Conservation (phyloP, 2,797 vertebrate species). For the Pangasius macronema region DNA sequence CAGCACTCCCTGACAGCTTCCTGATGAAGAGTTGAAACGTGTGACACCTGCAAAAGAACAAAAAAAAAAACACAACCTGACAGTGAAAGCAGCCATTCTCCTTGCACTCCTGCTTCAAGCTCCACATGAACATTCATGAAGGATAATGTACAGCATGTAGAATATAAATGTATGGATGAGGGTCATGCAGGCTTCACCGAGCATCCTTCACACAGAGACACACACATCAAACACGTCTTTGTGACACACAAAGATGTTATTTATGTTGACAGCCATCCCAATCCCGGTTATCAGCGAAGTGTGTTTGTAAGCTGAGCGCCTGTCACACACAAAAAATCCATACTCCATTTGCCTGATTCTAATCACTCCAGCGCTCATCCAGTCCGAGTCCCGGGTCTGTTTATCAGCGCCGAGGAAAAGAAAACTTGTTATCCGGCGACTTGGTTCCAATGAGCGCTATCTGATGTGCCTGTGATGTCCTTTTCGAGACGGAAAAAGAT, state of each 20-base stretch:
- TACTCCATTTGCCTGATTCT: conserved; percentile 56
- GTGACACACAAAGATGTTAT: conserved; percentile 21
- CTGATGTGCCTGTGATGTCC: conserved; percentile 66
- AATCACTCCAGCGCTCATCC: conserved; percentile 45
- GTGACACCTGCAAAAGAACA: not conserved
- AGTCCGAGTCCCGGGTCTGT: conserved; percentile 44
- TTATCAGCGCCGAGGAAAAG: conserved; percentile 53
- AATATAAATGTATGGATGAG: not conserved
- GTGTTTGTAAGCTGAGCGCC: conserved; percentile 27
- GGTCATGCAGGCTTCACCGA: not conserved
- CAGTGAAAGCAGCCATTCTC: not conserved
- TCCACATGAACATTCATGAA: not conserved
- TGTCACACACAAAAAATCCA: conserved; percentile 52
- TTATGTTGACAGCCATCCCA: conserved; percentile 19
- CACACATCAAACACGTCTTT: not conserved
- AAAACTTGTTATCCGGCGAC: conserved; percentile 51
- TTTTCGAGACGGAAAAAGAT: not conserved
- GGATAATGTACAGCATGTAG: not conserved
- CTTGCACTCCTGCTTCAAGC: not conserved
- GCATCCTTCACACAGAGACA: not conserved
- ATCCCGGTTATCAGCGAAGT: conserved; percentile 28
- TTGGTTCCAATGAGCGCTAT: conserved; percentile 58
- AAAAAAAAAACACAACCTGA: not conserved
- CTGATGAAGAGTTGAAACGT: conserved; percentile 29
- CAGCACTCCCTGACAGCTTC: conserved; percentile 20